Conservation (phyloP, 2,888 invertebrate genomes). For the Agrochola macilenta region DNA sequence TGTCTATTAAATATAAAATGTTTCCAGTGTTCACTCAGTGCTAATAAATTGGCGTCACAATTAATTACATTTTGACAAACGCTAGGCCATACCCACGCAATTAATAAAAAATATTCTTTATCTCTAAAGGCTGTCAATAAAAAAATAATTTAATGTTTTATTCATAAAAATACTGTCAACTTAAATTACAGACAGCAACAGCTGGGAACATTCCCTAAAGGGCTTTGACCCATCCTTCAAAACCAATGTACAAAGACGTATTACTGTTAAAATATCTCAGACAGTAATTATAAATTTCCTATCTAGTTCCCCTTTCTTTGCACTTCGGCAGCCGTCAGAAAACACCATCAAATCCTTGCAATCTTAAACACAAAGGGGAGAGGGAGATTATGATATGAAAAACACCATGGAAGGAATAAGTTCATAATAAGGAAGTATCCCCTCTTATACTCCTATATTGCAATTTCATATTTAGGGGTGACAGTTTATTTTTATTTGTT, state of each 20-base stretch:
- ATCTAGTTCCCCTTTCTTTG: constrained; percentile 32
- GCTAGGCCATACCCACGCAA: background rate
- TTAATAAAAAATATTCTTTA: background rate
- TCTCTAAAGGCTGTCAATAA: background rate
- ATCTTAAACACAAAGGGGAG: constrained; percentile 56
- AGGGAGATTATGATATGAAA: constrained; percentile 66
- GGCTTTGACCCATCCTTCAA: constrained; percentile 1
- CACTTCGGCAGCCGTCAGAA: constrained; percentile 44
- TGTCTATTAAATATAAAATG: background rate
- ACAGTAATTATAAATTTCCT: constrained; percentile 54
- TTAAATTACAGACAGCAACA: background rate
- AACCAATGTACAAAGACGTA: constrained; percentile 13
- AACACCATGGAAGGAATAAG: constrained; percentile 64
- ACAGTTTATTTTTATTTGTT: constrained; percentile 65
- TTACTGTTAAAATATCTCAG: constrained; percentile 34
- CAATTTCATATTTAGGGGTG: constrained; percentile 68
- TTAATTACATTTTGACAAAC: background rate
- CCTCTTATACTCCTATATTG: constrained; percentile 64
- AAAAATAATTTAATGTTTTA: background rate
- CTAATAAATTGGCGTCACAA: constrained; percentile 3
- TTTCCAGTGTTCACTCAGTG: background rate
- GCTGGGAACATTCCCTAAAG: constrained; percentile 4
- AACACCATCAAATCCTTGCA: constrained; percentile 60
- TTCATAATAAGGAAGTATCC: constrained; percentile 67
- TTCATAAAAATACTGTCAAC: constrained; percentile 1